A percentile compares a stretch with the other conserved stretches of the same genome.
phyloP scores from a whole-genome alignment of 2,113 vertebrate species.

The Vulpes lagopus region DNA sequence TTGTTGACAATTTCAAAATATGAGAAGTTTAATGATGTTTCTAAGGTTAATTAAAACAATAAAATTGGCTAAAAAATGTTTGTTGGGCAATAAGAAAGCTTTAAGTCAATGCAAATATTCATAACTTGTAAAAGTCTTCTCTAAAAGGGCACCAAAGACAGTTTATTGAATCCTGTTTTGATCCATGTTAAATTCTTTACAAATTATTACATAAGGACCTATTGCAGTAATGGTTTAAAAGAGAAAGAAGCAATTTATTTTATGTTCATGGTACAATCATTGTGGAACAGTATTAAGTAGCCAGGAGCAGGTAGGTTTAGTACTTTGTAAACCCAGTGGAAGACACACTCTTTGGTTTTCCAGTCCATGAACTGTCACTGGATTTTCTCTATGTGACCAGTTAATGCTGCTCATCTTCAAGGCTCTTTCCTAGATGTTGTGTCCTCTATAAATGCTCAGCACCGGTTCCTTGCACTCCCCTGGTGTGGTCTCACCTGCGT shows the following conservation, averaged over 20 bases:
- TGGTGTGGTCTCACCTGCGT: not conserved
- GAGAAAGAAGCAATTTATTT: not conserved
- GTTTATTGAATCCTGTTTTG: constrained; percentile 38
- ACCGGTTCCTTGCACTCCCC: not conserved
- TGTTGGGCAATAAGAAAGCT: not conserved
- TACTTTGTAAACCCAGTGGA: not conserved
- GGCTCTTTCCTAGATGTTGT: not conserved
- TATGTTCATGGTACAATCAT: not conserved
- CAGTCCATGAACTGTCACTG: not conserved
- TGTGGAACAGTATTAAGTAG: not conserved
- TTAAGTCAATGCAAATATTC: not conserved
- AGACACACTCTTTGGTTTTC: not conserved
- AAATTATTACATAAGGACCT: not conserved
- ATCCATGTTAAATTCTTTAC: not conserved
- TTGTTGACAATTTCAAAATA: constrained; percentile 18
- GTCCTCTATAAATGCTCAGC: not conserved
- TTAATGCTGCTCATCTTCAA: not conserved
- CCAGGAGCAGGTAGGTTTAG: not conserved
- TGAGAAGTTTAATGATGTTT: not conserved
- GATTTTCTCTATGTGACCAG: not conserved
- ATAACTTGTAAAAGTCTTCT: not conserved
- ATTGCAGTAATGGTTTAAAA: not conserved
- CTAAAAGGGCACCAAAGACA: not conserved
- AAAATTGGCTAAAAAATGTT: not conserved
- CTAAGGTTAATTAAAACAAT: not conserved